A percentile compares a stretch with the other conserved stretches of the same genome.
Conservation (phyloP, 2,113 vertebrate species). For the Promerops cafer region DNA sequence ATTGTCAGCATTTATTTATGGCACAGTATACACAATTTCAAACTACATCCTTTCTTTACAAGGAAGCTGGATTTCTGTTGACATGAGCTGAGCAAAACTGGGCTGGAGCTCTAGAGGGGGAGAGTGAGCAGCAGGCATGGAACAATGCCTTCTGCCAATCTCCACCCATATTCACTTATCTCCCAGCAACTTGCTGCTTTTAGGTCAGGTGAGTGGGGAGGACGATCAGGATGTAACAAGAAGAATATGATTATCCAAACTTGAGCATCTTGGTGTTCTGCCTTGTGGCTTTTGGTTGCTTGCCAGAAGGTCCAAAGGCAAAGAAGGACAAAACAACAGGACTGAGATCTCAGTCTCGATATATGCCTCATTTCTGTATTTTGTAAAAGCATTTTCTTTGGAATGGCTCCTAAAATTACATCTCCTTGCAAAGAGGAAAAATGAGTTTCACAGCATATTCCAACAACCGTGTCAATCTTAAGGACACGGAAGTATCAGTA, state of each 20-base stretch:
- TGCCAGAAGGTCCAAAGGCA: constrained; percentile 22
- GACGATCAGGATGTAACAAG: not conserved
- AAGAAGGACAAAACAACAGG: not conserved
- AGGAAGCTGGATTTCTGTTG: not conserved
- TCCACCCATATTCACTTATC: not conserved
- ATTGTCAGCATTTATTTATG: not conserved
- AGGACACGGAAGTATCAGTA: not conserved
- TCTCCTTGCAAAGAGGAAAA: not conserved
- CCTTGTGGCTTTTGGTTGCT: not conserved
- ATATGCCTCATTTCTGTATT: not conserved
- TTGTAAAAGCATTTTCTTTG: not conserved
- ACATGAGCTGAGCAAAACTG: not conserved
- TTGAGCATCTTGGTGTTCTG: not conserved
- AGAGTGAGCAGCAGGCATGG: not conserved
- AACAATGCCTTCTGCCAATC: not conserved
- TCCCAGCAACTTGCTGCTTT: not conserved
- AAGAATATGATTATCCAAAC: not conserved
- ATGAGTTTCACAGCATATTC: not conserved
- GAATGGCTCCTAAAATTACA: constrained; percentile 9
- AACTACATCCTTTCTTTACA: not conserved
- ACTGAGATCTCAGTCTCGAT: not conserved
- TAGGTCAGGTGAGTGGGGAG: not conserved
- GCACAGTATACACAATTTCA: not conserved
- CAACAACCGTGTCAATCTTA: not conserved
- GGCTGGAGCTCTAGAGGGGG: not conserved